Evolutionary conservation across 2,797 vertebrate genomes (phyloP).

Genomic region (Serranus cabrilla): DNA sequence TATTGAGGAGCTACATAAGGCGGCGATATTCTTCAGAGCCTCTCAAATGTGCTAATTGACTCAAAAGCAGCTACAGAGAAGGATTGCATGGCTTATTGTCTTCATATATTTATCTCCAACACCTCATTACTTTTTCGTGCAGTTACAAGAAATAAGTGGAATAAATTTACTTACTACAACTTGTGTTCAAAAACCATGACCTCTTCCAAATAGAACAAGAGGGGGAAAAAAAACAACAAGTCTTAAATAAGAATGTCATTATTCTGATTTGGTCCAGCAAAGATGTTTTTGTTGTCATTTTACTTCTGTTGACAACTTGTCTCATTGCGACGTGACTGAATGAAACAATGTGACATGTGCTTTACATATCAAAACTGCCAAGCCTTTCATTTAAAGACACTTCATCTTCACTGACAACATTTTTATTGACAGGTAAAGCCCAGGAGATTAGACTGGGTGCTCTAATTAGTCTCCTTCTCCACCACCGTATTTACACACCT

Average conservation of each 20-base stretch:
- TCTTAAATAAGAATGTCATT: conserved; percentile 79
- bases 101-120: conserved; percentile 78
- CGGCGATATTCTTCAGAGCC: conserved; percentile 62
- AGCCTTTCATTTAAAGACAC: conserved; percentile 69
- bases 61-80: conserved; percentile 71
- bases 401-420: conserved; percentile 71
- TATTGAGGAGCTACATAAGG: conserved; percentile 74
- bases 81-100: conserved; percentile 71
- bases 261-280: conserved; percentile 79
- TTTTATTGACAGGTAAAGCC: conserved; percentile 81
- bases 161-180: conserved; percentile 79
- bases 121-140: conserved; percentile 81
- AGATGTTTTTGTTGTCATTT: conserved; percentile 82
- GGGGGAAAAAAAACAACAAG: conserved; percentile 19
- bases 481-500: conserved; percentile 53
- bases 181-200: conserved; percentile 83
- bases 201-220: conserved; percentile 73
- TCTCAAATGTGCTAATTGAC: conserved; percentile 79
- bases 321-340: conserved; percentile 66
- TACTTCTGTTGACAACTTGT: conserved; percentile 77
- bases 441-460: conserved; percentile 68
- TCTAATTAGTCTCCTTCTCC: conserved; percentile 78
- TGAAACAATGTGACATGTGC: conserved; percentile 72
- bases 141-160: conserved; percentile 81
- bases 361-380: conserved; percentile 80